Base-by-base conservation (phyloP, 2,888 invertebrate species). In the Meta bourneti region DNA sequence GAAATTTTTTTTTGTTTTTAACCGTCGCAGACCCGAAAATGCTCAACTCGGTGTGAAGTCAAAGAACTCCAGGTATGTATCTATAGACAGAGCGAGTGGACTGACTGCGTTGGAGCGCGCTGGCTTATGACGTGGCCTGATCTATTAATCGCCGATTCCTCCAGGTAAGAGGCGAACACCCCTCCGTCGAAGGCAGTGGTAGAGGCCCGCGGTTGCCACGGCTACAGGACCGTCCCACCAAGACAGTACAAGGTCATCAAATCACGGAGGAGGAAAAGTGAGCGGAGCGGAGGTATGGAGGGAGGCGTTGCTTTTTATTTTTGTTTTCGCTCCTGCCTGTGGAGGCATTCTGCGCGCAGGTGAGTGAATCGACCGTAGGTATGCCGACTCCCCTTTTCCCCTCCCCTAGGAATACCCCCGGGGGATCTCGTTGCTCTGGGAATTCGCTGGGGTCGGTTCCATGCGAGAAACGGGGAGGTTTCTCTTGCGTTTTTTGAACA, bases 161-260 rank as follows among this genome's bases (percentile, higher is more conserved):
- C 52, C 84, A 87, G 87, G 91, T 87, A 83, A 13, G 77, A 77
- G 51, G 19, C 91, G 83, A 83, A 86, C 90, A 86, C 86, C 72
- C 74, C 78, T 69, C 72, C 77, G 83, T 16, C 11, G 51, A 7
- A 8, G 49, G 72, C n/a, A 88, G 80, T 92, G 91, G 91, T 71
- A 61, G 74, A 69, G 69, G 71, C 79, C 91, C 80, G 75, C 75
- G 51, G 91, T 92, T 92, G 91, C 91, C 84, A 92, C 84, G 91
- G 91, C 79, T 74, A 92, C 91, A 87, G 80, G 91, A 89, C 88
- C 91, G 91, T 92, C 91, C 91, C 91, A 92, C 91, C 91, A 82
- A 91, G 90, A 86, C 85, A 86, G 80, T 81, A 69, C 89, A 91
- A 91, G 87, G 91, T 87, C 87, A 87, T 72, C 87, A 54, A 91